Percentiles rank a stretch among this genome's conserved stretches.
Evolutionary conservation across 2,113 vertebrate species (phyloP).

Genomic region (Spermophilus dauricus): DNA sequence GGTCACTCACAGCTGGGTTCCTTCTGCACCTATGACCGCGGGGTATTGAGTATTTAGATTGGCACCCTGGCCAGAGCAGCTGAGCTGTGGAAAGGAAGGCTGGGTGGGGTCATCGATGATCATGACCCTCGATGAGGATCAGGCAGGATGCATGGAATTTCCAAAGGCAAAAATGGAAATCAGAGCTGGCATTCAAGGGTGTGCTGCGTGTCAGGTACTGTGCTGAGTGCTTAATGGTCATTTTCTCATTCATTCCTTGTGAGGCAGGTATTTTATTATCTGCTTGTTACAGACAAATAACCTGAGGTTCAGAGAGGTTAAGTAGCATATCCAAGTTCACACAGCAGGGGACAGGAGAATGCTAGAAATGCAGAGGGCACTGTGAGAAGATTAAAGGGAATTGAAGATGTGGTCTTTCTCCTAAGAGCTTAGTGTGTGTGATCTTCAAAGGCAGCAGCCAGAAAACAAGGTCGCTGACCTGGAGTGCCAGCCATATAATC

Average conservation of each 20-base stretch:
- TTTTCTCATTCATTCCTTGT: constrained; percentile 1
- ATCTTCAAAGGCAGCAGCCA: background rate
- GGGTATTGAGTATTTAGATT: background rate
- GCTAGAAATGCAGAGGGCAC: background rate
- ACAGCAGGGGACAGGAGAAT: background rate
- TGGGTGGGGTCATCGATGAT: no score
- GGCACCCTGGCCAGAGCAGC: background rate
- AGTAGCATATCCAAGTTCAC: background rate
- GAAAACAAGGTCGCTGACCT: background rate
- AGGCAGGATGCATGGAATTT: background rate
- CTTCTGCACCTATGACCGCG: no score
- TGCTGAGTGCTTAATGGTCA: background rate
- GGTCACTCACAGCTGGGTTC: background rate
- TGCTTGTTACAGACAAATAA: constrained; percentile 35
- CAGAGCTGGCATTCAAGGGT: background rate
- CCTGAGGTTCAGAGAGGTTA: background rate
- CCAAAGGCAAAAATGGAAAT: background rate
- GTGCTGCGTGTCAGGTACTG: background rate
- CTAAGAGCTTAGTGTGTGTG: background rate
- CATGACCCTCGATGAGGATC: background rate
- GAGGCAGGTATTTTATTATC: background rate
- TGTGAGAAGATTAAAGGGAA: background rate
- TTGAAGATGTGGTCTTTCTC: background rate
- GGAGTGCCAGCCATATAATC: rapidly evolving
- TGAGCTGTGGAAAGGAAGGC: background rate